phyloP scores from a whole-genome alignment of 1,140 invertebrate genomes.

The Agrypnia vestita region DNA sequence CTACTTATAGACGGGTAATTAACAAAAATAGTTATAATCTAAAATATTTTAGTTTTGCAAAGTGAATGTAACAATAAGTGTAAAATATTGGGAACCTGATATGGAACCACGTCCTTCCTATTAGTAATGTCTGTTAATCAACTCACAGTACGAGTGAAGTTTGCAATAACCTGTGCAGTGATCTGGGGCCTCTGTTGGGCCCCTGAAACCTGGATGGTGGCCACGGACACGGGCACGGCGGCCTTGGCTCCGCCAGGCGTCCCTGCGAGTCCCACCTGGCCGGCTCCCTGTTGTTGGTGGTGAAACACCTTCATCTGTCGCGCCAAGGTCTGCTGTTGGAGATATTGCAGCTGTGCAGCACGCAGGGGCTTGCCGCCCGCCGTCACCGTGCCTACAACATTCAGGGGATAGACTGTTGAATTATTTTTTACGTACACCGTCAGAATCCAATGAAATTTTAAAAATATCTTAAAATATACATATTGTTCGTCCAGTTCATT shows the following conservation, averaged over 20 bases:
- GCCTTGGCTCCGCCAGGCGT: conserved; percentile 60
- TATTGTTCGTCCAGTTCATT: no score
- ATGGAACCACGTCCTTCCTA: neutral
- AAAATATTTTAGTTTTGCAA: no score
- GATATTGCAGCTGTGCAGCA: conserved; percentile 70
- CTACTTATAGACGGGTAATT: no score
- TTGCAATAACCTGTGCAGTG: conserved; percentile 54
- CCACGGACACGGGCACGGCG: conserved; percentile 64
- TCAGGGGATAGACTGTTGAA: conserved; percentile 18
- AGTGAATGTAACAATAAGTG: no score
- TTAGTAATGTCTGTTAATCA: conserved; percentile 23
- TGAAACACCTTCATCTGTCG: conserved; percentile 69
- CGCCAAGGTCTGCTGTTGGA: conserved; percentile 66
- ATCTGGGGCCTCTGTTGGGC: conserved; percentile 59
- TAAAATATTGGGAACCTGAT: no score
- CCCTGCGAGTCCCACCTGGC: conserved; percentile 57
- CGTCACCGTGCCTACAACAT: conserved; percentile 63
- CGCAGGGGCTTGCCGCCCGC: conserved; percentile 70
- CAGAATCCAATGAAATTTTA: neutral
- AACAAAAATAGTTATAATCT: no score
- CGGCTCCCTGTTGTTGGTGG: conserved; percentile 49
- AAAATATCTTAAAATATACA: conserved; percentile 62
- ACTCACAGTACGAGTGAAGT: conserved; percentile 36
- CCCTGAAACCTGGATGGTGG: conserved; percentile 62
- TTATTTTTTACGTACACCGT: conserved; percentile 18